phyloP scores from a whole-genome alignment of 2,113 vertebrate species.

The Atractosteus spatula region DNA sequence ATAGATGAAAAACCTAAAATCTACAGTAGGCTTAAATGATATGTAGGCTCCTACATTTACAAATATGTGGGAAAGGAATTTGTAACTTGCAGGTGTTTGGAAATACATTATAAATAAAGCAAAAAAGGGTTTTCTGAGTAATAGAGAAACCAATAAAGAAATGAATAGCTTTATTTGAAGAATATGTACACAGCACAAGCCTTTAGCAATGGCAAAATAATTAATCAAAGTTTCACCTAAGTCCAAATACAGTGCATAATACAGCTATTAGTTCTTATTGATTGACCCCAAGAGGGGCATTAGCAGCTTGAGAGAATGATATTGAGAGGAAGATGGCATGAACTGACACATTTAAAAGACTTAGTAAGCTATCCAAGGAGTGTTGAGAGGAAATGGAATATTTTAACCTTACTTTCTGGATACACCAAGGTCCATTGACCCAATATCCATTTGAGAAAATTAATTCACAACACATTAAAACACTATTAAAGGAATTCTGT shows the following conservation, averaged over 20 bases:
- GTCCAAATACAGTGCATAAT: slow-evolving; percentile 56
- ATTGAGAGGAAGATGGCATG: slow-evolving; percentile 42
- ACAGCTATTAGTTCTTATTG: slow-evolving; percentile 53
- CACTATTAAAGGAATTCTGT: slow-evolving; percentile 50
- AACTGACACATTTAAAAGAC: slow-evolving; percentile 31
- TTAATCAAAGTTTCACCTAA: slow-evolving; percentile 46
- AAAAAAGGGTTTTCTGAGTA: too few relatives aligned
- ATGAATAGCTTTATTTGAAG: too few relatives aligned
- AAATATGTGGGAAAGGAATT: too few relatives aligned
- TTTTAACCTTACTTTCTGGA: slow-evolving; percentile 52
- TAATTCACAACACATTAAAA: slow-evolving; percentile 69
- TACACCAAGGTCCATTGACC: slow-evolving; percentile 70
- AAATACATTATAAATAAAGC: too few relatives aligned
- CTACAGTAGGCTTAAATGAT: too few relatives aligned
- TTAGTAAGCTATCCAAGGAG: slow-evolving; percentile 35
- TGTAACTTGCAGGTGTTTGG: too few relatives aligned
- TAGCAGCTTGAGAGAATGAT: slow-evolving; percentile 48
- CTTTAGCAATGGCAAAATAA: slow-evolving; percentile 48
- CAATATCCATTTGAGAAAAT: slow-evolving; percentile 61
- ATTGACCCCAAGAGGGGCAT: slow-evolving; percentile 59
- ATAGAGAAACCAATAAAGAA: too few relatives aligned
- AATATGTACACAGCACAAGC: slow-evolving; percentile 42
- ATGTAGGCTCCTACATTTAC: too few relatives aligned
- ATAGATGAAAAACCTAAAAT: too few relatives aligned
- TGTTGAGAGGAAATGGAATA: slow-evolving; percentile 55